These are phyloP conservation scores for Pseudopleuronectes americanus DNA, from an alignment of 2,797 vertebrate genomes.

Conservation along the genomic window DNA sequence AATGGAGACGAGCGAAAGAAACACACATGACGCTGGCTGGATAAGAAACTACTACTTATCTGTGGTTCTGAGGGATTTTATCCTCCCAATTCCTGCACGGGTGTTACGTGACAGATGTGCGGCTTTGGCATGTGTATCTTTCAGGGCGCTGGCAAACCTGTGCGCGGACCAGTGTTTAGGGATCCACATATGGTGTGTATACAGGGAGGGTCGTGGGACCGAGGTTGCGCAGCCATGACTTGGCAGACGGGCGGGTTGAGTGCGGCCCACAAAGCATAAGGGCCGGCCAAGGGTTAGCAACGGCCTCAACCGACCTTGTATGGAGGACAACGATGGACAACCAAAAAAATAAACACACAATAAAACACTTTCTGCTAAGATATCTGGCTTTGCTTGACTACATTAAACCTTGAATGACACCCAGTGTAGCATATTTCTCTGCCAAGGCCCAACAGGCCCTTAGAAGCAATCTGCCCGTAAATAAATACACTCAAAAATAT, in stretches of 20 bases:
- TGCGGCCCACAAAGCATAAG: conserved; percentile 30
- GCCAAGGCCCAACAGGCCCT: no score
- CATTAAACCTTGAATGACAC: no score
- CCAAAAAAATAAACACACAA: conserved; percentile 52
- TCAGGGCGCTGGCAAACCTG: conserved; percentile 23
- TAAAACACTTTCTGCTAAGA: conserved; percentile 2
- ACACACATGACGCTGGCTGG: conserved; percentile 27
- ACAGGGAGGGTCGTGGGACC: conserved; percentile 62
- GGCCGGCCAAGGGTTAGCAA: conserved; percentile 71
- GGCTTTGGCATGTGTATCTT: conserved; percentile 26
- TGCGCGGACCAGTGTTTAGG: conserved; percentile 63
- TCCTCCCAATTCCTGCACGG: conserved; percentile 32
- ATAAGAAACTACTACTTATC: conserved; percentile 44
- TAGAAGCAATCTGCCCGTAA: no score
- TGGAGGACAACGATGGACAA: conserved; percentile 31
- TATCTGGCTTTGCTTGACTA: no score
- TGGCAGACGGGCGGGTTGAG: conserved; percentile 54
- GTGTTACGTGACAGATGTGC: conserved; percentile 38
- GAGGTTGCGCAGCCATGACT: conserved; percentile 66
- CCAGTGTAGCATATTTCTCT: no score
- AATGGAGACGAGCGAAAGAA: conserved; percentile 23
- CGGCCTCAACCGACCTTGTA: conserved; percentile 27
- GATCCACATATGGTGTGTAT: conserved; percentile 56
- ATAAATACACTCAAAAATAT: no score
- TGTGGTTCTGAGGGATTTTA: conserved; percentile 28